A percentile compares a stretch with the other conserved stretches of the same genome.
Evolutionary conservation across 2,888 invertebrate species (phyloP).

Genomic region (Thera obeliscata): DNA sequence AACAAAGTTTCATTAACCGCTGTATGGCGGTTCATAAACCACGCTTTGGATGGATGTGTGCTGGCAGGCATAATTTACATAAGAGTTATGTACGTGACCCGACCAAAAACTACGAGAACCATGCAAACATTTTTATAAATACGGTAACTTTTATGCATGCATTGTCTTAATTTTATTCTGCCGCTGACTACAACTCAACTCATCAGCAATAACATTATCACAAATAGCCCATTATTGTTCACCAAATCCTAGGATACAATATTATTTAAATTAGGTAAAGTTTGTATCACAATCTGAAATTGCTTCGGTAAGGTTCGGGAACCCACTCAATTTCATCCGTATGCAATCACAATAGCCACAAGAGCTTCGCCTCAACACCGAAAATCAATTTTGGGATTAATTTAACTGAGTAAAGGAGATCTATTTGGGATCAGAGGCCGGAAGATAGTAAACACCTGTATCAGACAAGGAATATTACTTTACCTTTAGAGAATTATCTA

Average conservation of each 20-base stretch:
- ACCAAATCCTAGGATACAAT: background rate
- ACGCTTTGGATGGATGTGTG: constrained; percentile 42
- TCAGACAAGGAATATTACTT: constrained; percentile 30
- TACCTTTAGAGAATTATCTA: constrained; percentile 25
- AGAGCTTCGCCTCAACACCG: constrained; percentile 24
- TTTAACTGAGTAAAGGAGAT: constrained; percentile 27
- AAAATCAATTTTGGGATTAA: constrained; percentile 37
- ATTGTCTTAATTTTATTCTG: background rate
- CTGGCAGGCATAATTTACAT: constrained; percentile 35
- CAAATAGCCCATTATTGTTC: background rate
- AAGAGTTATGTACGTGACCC: constrained; percentile 21
- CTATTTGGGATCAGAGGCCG: constrained; percentile 26
- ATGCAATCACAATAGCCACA: constrained; percentile 30
- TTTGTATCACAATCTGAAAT: constrained; percentile 16
- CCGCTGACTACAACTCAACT: background rate
- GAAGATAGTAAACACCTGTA: constrained; percentile 29
- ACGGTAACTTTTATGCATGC: background rate
- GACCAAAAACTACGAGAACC: constrained; percentile 4
- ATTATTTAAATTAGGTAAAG: constrained; percentile 7
- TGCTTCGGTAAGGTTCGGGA: constrained; percentile 11
- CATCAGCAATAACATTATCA: background rate
- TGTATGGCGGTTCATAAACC: constrained; percentile 40
- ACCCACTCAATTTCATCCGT: constrained; percentile 17
- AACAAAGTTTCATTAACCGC: constrained; percentile 45
- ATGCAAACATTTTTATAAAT: background rate